Base-by-base conservation (phyloP, 2,888 invertebrate species). In the Pyrrhia umbra region DNA sequence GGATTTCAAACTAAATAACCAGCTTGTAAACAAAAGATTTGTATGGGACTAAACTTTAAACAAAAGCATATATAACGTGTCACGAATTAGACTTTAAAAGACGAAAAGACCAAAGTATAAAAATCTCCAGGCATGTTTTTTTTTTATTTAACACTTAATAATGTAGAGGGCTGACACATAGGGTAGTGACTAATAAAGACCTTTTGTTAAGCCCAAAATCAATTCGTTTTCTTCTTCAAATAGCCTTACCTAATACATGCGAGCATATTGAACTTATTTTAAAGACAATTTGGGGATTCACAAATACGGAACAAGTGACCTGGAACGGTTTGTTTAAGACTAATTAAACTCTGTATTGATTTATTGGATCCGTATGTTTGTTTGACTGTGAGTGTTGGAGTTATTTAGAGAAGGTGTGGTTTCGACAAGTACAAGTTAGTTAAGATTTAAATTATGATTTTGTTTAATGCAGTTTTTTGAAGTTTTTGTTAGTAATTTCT, bases 261-360 rank as follows among this genome's bases (percentile, higher is more conserved):
- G n/a, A 51, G 20, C 16, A 39, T 57, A 56, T 45, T 40, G 50
- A 42, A 59, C 25, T 56, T 47, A 65, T 65, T 42, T 30, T 40
- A 42, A 52, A 65, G 52, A 65, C 52, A 60, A 60, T 57, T 18
- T 30, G 34, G 15, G 21, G 39, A 30, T 50, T 46, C 6, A 46
- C 43, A 62, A 63, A 62, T 43, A 62, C 42, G 45, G 37, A 51
- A 57, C 54, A 46, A 62, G 37, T 67, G 55, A 55, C 43, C 46
- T 51, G 61, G 57, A 62, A 67, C 30, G 6, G 61, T 72, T 66
- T 71, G 60, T 39, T 58, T 61, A 49, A 30, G 39, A 58, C 43
- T 54, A 71, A 66, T 71, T 58, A 66, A 61, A 25, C 30, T 30
- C 18, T 9, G 18, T 71, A 72, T 72, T 51, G 67, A 67, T 55